A percentile compares a stretch with the other conserved stretches of the same genome.
Evolutionary conservation across 2,113 vertebrate species (phyloP).

Genomic region (Ammospiza caudacuta): DNA sequence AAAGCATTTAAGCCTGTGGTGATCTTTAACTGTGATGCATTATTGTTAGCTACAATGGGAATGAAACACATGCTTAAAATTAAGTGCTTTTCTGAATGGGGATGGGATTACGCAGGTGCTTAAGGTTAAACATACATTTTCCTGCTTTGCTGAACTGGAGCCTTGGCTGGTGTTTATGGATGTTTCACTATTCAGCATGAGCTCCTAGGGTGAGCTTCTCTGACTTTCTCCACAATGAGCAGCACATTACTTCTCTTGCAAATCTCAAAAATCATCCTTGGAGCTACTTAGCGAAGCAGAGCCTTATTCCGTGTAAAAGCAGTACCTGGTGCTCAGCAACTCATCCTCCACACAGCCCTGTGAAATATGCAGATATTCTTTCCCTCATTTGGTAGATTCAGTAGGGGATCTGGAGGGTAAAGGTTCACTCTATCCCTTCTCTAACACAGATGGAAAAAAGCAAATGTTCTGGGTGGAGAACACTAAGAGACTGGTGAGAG

Average conservation of each 20-base stretch:
- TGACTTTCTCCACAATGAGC: neutral
- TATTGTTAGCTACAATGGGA: constrained; percentile 33
- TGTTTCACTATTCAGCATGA: neutral
- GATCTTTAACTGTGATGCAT: constrained; percentile 48
- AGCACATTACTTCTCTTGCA: neutral
- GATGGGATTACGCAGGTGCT: constrained; percentile 51
- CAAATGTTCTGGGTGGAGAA: neutral
- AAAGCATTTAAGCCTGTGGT: constrained; percentile 31
- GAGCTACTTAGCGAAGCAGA: neutral
- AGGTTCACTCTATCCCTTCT: neutral
- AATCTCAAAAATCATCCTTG: neutral
- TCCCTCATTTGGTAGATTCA: neutral
- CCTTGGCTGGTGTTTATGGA: constrained; percentile 1
- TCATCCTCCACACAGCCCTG: neutral
- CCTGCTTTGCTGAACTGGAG: constrained; percentile 46
- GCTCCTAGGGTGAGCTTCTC: neutral
- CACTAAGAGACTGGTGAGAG: neutral
- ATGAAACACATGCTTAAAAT: constrained; percentile 54
- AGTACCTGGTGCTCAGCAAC: neutral
- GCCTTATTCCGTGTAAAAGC: neutral
- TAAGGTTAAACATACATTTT: constrained; percentile 57
- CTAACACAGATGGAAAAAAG: neutral
- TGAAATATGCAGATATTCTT: neutral
- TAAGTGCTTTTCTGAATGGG: constrained; percentile 40
- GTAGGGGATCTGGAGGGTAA: neutral